phyloP scores from a whole-genome alignment of 2,113 vertebrate species.

The Sminthopsis crassicaudata region DNA sequence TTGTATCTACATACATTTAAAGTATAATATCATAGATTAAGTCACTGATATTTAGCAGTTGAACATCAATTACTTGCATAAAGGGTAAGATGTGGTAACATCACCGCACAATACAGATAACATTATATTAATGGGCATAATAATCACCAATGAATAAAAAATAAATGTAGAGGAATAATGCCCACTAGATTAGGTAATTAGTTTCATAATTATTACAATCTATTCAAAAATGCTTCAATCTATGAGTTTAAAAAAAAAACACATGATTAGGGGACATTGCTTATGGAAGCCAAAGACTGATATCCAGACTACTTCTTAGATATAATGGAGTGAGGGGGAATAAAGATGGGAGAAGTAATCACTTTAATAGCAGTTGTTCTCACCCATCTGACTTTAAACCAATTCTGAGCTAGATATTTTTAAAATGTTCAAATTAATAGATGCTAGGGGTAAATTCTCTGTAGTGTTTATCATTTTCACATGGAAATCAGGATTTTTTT shows the following conservation, averaged over 20 bases:
- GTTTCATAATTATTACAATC: conserved; percentile 48
- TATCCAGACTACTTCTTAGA: conserved; percentile 40
- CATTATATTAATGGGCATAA: conserved; percentile 77
- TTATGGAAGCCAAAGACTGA: conserved; percentile 65
- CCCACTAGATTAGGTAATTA: conserved; percentile 56
- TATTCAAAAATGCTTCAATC: conserved; percentile 61
- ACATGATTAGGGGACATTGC: conserved; percentile 48
- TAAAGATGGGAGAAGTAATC: conserved; percentile 57
- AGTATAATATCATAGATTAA: conserved; percentile 78
- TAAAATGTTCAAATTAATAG: conserved; percentile 67
- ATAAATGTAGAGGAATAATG: conserved; percentile 33
- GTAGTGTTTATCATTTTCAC: conserved; percentile 65
- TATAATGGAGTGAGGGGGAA: conserved; percentile 58
- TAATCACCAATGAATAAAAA: conserved; percentile 73
- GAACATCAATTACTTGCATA: conserved; percentile 80
- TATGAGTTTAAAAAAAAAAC: conserved; percentile 48
- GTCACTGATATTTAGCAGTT: conserved; percentile 77
- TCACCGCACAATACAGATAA: conserved; percentile 66
- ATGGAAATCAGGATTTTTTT: conserved; percentile 74
- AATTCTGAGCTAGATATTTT: conserved; percentile 63
- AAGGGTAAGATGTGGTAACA: conserved; percentile 76
- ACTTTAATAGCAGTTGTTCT: conserved; percentile 78
- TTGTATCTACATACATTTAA: conserved; percentile 77
- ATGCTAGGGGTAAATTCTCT: conserved; percentile 66
- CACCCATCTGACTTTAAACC: conserved; percentile 74